Percentiles rank a stretch among this genome's conserved stretches.
Evolutionary conservation across 2,797 vertebrate species (phyloP).

Genomic region (Hylomyscus alleni): DNA sequence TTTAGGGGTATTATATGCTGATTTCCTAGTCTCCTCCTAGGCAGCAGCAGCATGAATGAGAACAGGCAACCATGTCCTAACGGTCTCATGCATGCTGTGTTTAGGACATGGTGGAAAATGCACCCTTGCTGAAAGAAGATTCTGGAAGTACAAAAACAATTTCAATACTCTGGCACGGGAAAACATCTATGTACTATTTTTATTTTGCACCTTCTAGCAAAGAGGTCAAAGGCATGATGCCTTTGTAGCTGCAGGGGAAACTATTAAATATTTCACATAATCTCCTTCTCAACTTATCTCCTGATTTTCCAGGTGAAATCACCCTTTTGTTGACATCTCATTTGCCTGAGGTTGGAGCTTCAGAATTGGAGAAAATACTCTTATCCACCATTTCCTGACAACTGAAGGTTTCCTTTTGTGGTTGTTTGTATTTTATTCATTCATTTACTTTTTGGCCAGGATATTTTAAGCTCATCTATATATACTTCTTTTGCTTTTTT

Average conservation of each 20-base stretch:
- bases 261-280: not conserved
- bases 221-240: not conserved
- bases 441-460: not conserved
- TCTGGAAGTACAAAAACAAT: not conserved
- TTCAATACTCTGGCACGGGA: not conserved
- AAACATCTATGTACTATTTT: not conserved
- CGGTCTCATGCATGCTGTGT: not conserved
- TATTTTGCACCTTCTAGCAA: not conserved
- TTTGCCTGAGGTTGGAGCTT: slow-evolving; percentile 29
- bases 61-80: too few species aligned
- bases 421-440: not conserved
- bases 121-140: not conserved
- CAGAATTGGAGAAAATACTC: not conserved
- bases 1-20: not conserved
- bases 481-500: not conserved
- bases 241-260: not conserved
- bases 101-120: not conserved
- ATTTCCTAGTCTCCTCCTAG: not conserved
- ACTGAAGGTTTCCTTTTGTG: not conserved
- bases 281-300: not conserved
- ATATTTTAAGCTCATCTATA: not conserved
- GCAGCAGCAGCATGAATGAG: not conserved
- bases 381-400: not conserved
- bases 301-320: not conserved
- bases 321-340: not conserved